Evolutionary conservation across 2,888 invertebrate species (phyloP), one percentile per base, ranked within the genome.

Genomic region (Cordilura impudica): DNA sequence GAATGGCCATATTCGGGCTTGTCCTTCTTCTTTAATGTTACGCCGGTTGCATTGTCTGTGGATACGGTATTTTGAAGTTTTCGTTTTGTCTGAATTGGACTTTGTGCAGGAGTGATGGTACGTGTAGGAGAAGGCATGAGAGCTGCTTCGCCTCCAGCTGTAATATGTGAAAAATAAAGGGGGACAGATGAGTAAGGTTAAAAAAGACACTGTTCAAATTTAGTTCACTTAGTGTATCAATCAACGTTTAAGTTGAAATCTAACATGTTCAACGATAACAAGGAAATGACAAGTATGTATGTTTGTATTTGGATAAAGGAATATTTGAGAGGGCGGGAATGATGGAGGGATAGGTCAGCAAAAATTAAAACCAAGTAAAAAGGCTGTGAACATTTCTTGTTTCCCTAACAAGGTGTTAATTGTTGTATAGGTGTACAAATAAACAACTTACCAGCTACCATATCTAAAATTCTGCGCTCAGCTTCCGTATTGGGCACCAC

Each of bases 21-120:
- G 85, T 94, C 94, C 89, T 94, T 95, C 89, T 94, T 94, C 89
- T 94, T 93, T 83, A 92, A 91, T 65, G 92, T 91, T 16, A 90
- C 90, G 5, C 90, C 91, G 54, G 90, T 88, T 2, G 91, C 91
- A 84, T 92, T 92, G 89, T 92, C 94, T 81, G 94, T 93, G 49
- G 95, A 95, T 83, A 93, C 92, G n/a, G 95, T 94, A 23, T 92
- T 92, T 88, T 95, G 94, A 65, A 95, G 89, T 87, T 95, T 95
- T 65, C 95, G 91, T 88, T 95, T 95, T 63, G 94, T 92, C 74
- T 95, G 93, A 51, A 90, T 88, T 39, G 89, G 89, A 73, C 88
- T 89, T 80, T 89, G 87, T 63, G 88, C 86, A 61, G 90, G 89
- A 16, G 90, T 89, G 14, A 93, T 91, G 31, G 93, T 93, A 83